phyloP scores from a whole-genome alignment of 1,140 invertebrate genomes.

The Contarinia nasturtii region DNA sequence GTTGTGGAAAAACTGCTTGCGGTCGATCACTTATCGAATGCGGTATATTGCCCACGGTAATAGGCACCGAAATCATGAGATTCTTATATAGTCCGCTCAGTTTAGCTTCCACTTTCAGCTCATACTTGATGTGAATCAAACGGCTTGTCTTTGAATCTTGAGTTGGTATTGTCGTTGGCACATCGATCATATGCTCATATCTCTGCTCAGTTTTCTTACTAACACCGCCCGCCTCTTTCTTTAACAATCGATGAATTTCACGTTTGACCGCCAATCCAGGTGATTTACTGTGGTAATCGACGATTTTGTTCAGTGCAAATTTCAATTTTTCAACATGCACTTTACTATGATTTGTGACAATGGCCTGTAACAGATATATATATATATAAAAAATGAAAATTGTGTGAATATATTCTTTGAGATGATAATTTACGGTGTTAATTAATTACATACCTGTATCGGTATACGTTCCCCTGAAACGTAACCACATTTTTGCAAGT shows the following conservation, averaged over 20 bases:
- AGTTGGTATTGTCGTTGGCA: slow-evolving; percentile 16
- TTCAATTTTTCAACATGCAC: slow-evolving; percentile 21
- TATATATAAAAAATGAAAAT: no score
- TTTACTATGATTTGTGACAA: slow-evolving; percentile 17
- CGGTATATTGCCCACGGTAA: slow-evolving; percentile 13
- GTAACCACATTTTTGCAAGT: slow-evolving; percentile 16
- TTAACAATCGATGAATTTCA: slow-evolving; percentile 16
- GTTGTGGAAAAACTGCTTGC: slow-evolving; percentile 14
- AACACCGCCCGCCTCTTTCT: slow-evolving; percentile 20
- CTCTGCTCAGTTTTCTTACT: slow-evolving; percentile 20
- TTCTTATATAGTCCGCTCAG: slow-evolving; percentile 21
- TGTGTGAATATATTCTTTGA: no score
- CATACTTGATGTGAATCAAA: slow-evolving; percentile 19
- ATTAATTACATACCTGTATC: no score
- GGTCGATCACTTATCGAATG: slow-evolving; percentile 2
- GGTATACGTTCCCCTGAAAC: slow-evolving; percentile 17
- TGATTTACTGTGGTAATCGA: slow-evolving; percentile 18
- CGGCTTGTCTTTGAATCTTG: slow-evolving; percentile 14
- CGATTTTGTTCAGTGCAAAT: slow-evolving; percentile 15
- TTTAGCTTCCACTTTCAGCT: slow-evolving; percentile 19
- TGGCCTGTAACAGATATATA: no score
- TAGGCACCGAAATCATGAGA: slow-evolving; percentile 17
- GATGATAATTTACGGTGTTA: no score
- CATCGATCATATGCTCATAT: slow-evolving; percentile 18
- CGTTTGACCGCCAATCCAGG: slow-evolving; percentile 16